Evolutionary conservation across 2,888 invertebrate species (phyloP).

Genomic region (Callosobruchus maculatus): DNA sequence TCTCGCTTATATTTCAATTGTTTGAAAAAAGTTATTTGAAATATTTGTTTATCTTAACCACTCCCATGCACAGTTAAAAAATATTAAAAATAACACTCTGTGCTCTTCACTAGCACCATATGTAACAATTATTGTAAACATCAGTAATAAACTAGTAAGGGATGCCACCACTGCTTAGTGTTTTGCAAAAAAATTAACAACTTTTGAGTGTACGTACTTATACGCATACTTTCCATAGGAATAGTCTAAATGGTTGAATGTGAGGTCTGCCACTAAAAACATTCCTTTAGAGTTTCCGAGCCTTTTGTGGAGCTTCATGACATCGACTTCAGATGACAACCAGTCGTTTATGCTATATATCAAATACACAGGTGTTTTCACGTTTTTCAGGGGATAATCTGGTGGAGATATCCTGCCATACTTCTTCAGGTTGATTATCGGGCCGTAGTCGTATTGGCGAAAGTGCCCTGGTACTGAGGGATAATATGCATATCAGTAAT

Average conservation of each 20-base stretch:
- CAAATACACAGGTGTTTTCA: constrained; percentile 48
- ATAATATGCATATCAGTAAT: no score
- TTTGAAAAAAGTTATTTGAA: no score
- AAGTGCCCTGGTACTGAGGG: constrained; percentile 14
- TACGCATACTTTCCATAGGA: constrained; percentile 38
- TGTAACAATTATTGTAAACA: no score
- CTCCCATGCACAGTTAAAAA: no score
- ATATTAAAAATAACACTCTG: no score
- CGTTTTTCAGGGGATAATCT: constrained; percentile 43
- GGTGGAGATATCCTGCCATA: constrained; percentile 46
- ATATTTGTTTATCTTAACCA: no score
- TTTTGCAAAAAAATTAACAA: constrained; percentile 29
- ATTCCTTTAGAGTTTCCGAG: constrained; percentile 31
- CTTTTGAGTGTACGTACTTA: no score
- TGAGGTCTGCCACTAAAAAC: no score
- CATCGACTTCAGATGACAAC: constrained; percentile 44
- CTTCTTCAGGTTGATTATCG: constrained; percentile 22
- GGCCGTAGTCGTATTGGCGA: constrained; percentile 57
- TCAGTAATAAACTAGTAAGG: no score
- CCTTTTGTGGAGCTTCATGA: constrained; percentile 36
- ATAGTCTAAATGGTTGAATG: no score
- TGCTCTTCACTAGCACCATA: no score
- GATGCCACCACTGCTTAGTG: constrained; percentile 8
- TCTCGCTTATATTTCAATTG: no score
- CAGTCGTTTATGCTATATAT: constrained; percentile 52